Conservation (phyloP, 2,113 vertebrate species). For the Corynorhinus townsendii region DNA sequence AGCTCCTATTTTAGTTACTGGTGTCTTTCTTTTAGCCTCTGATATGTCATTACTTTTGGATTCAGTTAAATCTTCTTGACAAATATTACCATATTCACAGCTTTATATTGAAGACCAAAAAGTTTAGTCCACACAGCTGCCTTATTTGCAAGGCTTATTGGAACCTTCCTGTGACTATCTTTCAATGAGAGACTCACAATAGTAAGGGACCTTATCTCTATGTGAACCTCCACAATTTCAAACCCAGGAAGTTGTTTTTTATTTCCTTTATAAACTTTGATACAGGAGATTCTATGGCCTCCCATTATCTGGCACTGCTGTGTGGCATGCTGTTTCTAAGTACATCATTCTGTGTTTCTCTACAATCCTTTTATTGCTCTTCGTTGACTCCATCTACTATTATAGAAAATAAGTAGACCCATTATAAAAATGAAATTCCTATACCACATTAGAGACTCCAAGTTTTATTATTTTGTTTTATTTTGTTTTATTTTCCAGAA, state of each 20-base stretch:
- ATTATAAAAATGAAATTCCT: constrained; percentile 38
- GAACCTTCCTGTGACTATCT: not conserved
- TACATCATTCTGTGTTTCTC: not conserved
- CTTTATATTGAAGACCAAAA: not conserved
- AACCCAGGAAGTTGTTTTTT: not conserved
- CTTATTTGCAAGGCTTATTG: not conserved
- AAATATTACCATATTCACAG: not conserved
- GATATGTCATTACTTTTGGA: not conserved
- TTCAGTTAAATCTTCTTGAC: not conserved
- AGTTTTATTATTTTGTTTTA: not conserved
- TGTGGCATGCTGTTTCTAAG: not conserved
- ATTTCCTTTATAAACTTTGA: not conserved
- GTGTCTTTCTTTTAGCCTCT: not conserved
- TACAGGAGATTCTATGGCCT: not conserved
- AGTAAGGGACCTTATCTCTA: not conserved
- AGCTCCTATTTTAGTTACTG: not conserved
- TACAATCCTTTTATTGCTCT: not conserved
- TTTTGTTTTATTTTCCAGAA: constrained; percentile 54
- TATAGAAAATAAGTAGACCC: not conserved
- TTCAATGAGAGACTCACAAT: not conserved
- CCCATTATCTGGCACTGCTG: not conserved
- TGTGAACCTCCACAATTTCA: not conserved
- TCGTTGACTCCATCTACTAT: constrained; percentile 1
- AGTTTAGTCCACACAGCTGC: not conserved
- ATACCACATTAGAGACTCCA: not conserved